phyloP scores from a whole-genome alignment of 2,797 vertebrate species.

The Platalea minor region DNA sequence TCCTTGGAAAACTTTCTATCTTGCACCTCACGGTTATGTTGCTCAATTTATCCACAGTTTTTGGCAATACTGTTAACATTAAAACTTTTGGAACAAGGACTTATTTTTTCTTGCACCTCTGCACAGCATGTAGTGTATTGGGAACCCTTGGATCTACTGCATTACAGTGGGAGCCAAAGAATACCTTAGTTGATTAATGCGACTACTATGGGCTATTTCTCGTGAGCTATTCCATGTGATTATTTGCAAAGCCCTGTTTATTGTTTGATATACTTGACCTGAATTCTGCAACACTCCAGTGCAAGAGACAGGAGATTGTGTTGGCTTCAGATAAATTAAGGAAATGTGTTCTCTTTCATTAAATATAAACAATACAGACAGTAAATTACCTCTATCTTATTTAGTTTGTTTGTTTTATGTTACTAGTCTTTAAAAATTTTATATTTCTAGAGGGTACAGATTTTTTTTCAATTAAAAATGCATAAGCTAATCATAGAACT shows the following conservation, averaged over 20 bases:
- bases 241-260: constrained; percentile 42
- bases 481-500: neutral
- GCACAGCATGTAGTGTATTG: neutral
- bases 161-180: neutral
- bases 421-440: neutral
- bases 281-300: constrained; percentile 11
- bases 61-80: neutral
- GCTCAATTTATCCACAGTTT: neutral
- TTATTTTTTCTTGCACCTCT: neutral
- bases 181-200: neutral
- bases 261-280: constrained; percentile 26
- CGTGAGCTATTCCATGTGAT: neutral
- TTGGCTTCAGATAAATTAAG: neutral
- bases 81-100: neutral
- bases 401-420: constrained; percentile 13
- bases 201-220: neutral
- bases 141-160: neutral
- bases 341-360: constrained; percentile 7
- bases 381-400: neutral
- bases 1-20: neutral
- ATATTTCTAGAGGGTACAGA: neutral
- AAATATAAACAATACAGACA: constrained; percentile 13
- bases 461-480: constrained; percentile 14
- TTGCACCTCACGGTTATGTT: neutral
- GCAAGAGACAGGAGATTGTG: neutral